Evolutionary conservation across 2,113 vertebrate species (phyloP).

Genomic region (Nyctereutes procyonoides): DNA sequence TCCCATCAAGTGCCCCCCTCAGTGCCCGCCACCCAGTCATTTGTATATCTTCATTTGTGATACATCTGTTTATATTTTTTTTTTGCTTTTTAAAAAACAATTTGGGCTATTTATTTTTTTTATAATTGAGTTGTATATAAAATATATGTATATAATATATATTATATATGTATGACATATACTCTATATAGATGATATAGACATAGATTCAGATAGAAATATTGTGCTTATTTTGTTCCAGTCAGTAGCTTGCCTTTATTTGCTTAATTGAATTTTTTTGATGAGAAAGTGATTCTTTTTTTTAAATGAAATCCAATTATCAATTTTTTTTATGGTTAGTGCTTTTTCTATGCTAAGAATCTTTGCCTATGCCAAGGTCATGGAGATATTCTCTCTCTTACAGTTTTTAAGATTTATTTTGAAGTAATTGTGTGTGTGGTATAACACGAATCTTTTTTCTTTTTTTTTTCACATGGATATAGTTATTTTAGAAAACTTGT

Average conservation of each 20-base stretch:
- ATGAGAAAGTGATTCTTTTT: neutral
- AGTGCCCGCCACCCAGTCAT: neutral
- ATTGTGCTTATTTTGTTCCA: neutral
- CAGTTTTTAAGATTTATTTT: slow-evolving; percentile 10
- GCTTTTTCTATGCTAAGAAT: neutral
- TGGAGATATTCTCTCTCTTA: neutral
- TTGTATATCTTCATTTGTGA: slow-evolving; percentile 3
- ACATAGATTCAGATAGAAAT: neutral
- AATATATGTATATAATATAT: neutral
- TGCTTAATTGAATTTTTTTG: neutral
- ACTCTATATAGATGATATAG: neutral
- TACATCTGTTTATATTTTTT: neutral
- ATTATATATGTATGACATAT: neutral
- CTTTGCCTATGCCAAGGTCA: neutral
- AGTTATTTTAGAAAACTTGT: neutral
- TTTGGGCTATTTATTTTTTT: neutral
- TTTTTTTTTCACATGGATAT: neutral
- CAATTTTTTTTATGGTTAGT: neutral
- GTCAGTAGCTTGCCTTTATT: neutral
- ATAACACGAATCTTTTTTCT: neutral
- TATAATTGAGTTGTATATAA: neutral
- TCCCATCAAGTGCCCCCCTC: too few species aligned
- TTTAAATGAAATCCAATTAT: neutral
- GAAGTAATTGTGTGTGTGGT: neutral
- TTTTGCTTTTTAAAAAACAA: neutral